phyloP scores from a whole-genome alignment of 2,113 vertebrate genomes.

The Mastomys natalensis region DNA sequence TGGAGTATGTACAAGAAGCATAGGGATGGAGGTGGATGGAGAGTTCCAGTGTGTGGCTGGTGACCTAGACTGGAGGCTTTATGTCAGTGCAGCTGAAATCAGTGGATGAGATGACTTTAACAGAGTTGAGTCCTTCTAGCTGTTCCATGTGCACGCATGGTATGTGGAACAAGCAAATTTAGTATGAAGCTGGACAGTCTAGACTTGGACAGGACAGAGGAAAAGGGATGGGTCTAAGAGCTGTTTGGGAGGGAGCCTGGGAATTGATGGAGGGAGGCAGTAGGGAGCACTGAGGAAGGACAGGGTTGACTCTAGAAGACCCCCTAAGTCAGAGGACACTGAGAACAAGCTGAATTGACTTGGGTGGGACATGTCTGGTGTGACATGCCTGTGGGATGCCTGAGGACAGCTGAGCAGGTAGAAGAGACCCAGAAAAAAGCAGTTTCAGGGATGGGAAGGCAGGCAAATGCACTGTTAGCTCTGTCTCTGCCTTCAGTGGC shows the following conservation, averaged over 20 bases:
- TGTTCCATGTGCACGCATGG: rapidly evolving
- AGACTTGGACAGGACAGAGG: neutral
- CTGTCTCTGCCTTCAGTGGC: neutral
- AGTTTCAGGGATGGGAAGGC: neutral
- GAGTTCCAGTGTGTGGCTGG: neutral
- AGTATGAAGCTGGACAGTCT: neutral
- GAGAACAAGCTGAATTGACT: neutral
- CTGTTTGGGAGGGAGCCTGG: neutral
- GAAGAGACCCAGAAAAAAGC: neutral
- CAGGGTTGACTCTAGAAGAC: neutral
- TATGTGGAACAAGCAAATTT: rapidly evolving
- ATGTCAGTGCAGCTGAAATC: neutral
- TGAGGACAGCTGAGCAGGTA: neutral
- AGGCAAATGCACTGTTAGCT: neutral
- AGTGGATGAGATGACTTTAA: neutral
- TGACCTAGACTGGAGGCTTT: neutral
- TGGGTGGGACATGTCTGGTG: neutral
- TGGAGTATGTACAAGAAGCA: neutral
- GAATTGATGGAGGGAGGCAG: neutral
- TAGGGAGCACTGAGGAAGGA: neutral
- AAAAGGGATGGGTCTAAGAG: neutral
- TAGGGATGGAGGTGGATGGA: neutral
- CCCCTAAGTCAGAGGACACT: neutral
- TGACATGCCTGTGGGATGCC: neutral
- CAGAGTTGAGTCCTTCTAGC: neutral